Percentiles rank a stretch among this genome's conserved stretches.
These are phyloP conservation scores for Neodiprion fabricii DNA, from an alignment of 1,140 invertebrate species.

Conservation along the genomic window DNA sequence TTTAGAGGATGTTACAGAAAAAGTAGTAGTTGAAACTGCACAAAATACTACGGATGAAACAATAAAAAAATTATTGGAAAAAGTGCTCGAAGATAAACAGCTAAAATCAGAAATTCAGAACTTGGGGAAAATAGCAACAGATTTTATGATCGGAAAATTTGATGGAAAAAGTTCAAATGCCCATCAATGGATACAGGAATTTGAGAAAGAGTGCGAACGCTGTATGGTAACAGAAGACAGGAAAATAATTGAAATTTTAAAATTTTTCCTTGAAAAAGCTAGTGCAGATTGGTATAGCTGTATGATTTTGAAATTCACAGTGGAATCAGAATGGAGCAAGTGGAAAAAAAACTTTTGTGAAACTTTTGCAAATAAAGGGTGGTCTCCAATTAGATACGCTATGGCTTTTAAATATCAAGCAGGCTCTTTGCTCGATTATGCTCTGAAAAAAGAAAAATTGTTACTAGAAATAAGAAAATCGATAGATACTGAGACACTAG, in stretches of 20 bases:
- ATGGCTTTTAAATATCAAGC: constrained; percentile 26
- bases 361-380: constrained; percentile 29
- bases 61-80: constrained; percentile 18
- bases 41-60: constrained; percentile 1
- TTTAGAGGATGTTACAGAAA: too few species aligned
- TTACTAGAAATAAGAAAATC: constrained; percentile 26
- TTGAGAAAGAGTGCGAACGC: constrained; percentile 25
- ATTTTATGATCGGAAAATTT: constrained; percentile 31
- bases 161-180: background rate
- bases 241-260: constrained; percentile 20
- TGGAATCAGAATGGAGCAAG: constrained; percentile 26
- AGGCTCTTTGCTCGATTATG: constrained; percentile 33
- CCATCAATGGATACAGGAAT: constrained; percentile 28
- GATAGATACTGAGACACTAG: constrained; percentile 22
- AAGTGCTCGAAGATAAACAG: constrained; percentile 24
- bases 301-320: constrained; percentile 24
- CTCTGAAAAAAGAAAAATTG: constrained; percentile 31
- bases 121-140: constrained; percentile 20
- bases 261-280: constrained; percentile 24
- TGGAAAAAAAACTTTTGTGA: constrained; percentile 32
- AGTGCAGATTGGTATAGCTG: constrained; percentile 27
- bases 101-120: constrained; percentile 10
- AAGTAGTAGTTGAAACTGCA: background rate
- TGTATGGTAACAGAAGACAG: constrained; percentile 19
- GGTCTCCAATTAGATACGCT: constrained; percentile 25